Conservation (phyloP, 2,797 vertebrate genomes). For the Eutrigla gurnardus region DNA sequence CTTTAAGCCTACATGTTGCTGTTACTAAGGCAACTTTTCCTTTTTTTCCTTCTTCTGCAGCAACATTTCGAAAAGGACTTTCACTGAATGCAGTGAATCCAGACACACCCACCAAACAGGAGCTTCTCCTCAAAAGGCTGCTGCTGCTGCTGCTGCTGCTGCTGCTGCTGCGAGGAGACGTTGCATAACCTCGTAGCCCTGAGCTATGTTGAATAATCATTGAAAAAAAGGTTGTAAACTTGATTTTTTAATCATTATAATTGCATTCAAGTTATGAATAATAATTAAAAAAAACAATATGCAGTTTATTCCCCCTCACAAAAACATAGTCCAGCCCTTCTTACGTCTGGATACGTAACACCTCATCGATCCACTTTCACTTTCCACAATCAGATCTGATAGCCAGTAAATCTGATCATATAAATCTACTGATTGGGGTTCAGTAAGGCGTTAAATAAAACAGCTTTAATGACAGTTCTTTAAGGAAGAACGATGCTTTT, state of each 20-base stretch:
- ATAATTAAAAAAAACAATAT: background rate
- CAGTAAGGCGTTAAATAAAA: background rate
- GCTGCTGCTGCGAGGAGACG: background rate
- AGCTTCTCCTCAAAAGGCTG: background rate
- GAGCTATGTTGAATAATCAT: background rate
- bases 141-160: background rate
- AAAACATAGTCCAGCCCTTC: no score
- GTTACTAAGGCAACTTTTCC: background rate
- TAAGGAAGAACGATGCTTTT: background rate
- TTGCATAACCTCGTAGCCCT: constrained; percentile 24
- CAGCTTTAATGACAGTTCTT: background rate
- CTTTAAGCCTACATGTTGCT: background rate
- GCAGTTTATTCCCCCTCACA: background rate
- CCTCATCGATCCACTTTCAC: constrained; percentile 20
- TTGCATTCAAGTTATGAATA: background rate
- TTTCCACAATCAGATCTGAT: constrained; percentile 3
- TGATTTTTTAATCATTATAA: background rate
- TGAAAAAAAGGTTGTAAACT: background rate
- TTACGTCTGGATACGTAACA: background rate
- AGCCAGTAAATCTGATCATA: background rate
- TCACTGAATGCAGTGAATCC: background rate
- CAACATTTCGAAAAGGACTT: background rate
- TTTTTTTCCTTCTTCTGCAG: background rate
- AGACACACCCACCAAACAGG: constrained; percentile 20
- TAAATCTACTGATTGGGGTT: background rate